Conservation (phyloP, 2,888 invertebrate genomes). For the Himalopsyche anomala region DNA sequence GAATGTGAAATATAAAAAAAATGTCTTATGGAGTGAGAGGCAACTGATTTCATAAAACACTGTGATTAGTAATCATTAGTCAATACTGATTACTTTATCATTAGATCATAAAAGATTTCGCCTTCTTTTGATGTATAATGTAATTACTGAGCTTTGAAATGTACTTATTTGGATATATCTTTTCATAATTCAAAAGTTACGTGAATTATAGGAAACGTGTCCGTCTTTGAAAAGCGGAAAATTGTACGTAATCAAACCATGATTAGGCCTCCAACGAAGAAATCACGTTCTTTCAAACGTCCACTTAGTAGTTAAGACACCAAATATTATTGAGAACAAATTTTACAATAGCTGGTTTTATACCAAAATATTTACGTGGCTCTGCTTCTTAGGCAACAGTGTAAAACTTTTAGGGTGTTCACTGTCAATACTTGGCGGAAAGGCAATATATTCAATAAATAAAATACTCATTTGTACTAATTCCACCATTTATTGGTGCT, state of each 20-base stretch:
- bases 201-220: constrained; percentile 2
- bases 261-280: constrained; percentile 9
- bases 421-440: too few species aligned
- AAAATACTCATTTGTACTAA: too few species aligned
- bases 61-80: neutral
- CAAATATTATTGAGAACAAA: too few species aligned
- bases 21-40: neutral
- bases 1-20: neutral
- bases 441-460: too few species aligned
- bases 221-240: constrained; percentile 1
- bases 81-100: constrained; percentile 5
- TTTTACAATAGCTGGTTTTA: too few species aligned
- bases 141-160: neutral
- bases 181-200: neutral
- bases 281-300: constrained; percentile 7
- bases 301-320: neutral
- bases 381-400: too few species aligned
- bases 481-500: too few species aligned
- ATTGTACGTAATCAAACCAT: constrained; percentile 2
- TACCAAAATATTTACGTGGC: too few species aligned
- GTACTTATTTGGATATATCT: neutral
- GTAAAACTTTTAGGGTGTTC: too few species aligned
- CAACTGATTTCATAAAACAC: neutral
- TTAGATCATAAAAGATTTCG: constrained; percentile 1
- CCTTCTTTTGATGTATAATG: neutral